phyloP scores from a whole-genome alignment of 2,113 vertebrate species.

The Haplochromis burtoni region DNA sequence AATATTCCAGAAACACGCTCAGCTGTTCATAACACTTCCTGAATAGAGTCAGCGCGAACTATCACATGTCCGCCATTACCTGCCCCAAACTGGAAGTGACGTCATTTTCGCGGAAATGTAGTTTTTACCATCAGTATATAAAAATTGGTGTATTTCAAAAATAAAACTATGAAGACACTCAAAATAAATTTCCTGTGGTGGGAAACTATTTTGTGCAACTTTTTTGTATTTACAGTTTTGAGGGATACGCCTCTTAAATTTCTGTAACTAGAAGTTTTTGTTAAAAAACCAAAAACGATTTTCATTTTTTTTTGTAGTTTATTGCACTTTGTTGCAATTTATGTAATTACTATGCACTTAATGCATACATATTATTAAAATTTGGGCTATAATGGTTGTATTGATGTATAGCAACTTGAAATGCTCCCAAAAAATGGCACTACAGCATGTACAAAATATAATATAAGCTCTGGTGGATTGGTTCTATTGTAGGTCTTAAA shows the following conservation, averaged over 20 bases:
- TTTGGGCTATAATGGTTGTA: neutral
- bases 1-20: neutral
- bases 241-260: no score
- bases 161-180: no score
- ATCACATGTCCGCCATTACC: neutral
- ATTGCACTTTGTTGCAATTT: neutral
- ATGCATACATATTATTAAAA: neutral
- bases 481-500: neutral
- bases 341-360: neutral
- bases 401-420: neutral
- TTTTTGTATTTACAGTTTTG: no score
- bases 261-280: no score
- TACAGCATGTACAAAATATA: neutral
- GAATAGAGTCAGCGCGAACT: neutral
- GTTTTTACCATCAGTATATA: neutral
- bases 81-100: neutral
- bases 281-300: no score
- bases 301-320: no score
- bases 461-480: neutral
- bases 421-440: neutral
- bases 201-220: no score
- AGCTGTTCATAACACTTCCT: neutral
- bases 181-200: no score
- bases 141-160: neutral
- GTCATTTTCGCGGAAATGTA: rapidly evolving